Conservation (phyloP, 2,797 vertebrate genomes). For the Mus caroli region DNA sequence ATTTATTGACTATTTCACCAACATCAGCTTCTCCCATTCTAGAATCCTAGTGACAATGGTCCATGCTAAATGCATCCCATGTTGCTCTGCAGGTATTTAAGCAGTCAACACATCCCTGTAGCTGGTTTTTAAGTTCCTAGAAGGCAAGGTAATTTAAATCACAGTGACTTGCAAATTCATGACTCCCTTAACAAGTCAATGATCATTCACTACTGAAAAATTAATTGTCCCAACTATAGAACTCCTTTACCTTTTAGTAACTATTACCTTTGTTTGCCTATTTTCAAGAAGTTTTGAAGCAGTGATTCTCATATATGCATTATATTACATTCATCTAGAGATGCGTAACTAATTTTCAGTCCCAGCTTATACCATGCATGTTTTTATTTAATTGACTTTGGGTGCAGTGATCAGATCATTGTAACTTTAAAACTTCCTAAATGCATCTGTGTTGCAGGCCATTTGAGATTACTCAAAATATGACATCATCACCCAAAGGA, state of each 20-base stretch:
- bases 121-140: not conserved
- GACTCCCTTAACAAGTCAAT: conserved; percentile 12
- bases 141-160: not conserved
- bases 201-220: conserved; percentile 36
- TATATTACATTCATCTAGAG: conserved; percentile 38
- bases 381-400: conserved; percentile 44
- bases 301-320: not conserved
- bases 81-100: conserved; percentile 14
- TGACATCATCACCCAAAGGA: not conserved
- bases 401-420: not conserved
- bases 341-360: not conserved
- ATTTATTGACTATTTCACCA: not conserved
- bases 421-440: conserved; percentile 39
- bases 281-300: not conserved
- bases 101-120: not conserved
- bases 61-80: not conserved
- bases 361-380: not conserved
- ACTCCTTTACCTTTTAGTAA: conserved; percentile 23
- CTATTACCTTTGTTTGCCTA: conserved; percentile 33
- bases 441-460: not conserved
- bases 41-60: not conserved
- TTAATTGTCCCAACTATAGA: conserved; percentile 12
- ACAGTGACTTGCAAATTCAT: not conserved
- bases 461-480: not conserved
- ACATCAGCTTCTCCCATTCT: not conserved